Evolutionary conservation across 1,140 invertebrate genomes (phyloP), one percentile per base, ranked within the genome.

Genomic region (Doryteuthis pealeii): DNA sequence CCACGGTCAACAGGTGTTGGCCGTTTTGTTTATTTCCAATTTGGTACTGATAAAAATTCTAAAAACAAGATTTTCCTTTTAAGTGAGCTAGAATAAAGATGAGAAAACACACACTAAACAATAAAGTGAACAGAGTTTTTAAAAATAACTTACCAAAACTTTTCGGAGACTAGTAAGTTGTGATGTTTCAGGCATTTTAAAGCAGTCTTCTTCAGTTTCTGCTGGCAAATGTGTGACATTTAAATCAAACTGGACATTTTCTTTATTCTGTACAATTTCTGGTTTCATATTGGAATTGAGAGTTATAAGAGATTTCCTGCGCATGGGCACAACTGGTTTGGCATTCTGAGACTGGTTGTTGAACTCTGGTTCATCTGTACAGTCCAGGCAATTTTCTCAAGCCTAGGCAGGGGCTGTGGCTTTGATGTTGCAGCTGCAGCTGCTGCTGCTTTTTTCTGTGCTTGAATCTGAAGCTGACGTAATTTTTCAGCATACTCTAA

Each of bases 371-470:
- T 68, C 66, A 5, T 31, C 66, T 8, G 66, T 68, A 62, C 12
- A 62, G 28, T 68, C 66, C 10, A 68, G 31, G 28, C n/a, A 31
- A 68, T 68, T 33, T 68, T 68, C 32, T 68, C 66, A 18, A 68
- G 22, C 6, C 58, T n/a, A 15, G 58, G 58, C 22, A 62, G 22
- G 28, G 58, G 28, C 1, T 68, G 28, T 8, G 31, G 66, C 22
- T n/a, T 28, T 62, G 18, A 62, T 62, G 45, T 15, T n/a, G 35
- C 35, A 5, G 22, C 28, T 62, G 58, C 58, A 26, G 58, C 58
- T 68, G n/a, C 5, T 12, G 45, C 22, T 6, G 18, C 31, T 32
- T 68, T 68, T 4, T 6, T 33, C 8, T 31, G 22, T 10, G 66
- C 66, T 68, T 31, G 30, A 32, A 22, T 22, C 66, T 68, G 66